Percentiles rank a stretch among this genome's conserved stretches.
phyloP scores from a whole-genome alignment of 2,113 vertebrate species.

The Thalassarche chlororhynchos region DNA sequence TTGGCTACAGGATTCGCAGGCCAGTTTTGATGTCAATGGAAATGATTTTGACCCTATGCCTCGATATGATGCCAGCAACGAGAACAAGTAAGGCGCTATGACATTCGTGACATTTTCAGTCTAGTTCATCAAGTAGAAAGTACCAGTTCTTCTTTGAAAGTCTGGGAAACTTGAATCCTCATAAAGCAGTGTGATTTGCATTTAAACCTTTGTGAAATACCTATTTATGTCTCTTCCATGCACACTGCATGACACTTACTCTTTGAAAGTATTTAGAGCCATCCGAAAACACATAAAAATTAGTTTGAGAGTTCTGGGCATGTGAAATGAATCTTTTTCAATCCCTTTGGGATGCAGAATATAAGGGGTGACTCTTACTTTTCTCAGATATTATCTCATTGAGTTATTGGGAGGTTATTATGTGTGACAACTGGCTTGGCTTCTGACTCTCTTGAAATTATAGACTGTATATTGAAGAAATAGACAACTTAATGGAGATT shows the following conservation, averaged over 20 bases:
- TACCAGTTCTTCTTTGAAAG: neutral
- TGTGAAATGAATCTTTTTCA: neutral
- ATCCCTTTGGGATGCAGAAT: neutral
- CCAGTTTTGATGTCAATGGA: conserved; percentile 97
- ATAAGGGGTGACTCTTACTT: neutral
- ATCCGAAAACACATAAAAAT: neutral
- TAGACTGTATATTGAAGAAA: neutral
- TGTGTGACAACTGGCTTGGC: neutral
- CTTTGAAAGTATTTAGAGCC: neutral
- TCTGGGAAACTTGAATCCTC: neutral
- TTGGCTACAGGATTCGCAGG: conserved; percentile 88
- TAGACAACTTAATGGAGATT: neutral
- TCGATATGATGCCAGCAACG: conserved; percentile 96
- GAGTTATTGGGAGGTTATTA: neutral
- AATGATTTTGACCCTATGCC: conserved; percentile 99
- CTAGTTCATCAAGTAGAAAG: neutral
- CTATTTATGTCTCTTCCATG: neutral
- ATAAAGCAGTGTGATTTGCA: neutral
- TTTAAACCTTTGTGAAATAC: neutral
- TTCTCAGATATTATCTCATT: neutral
- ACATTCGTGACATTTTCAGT: neutral
- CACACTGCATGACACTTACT: neutral
- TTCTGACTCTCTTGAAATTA: neutral
- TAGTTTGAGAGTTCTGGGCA: neutral
- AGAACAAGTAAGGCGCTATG: conserved; percentile 93